Conservation (phyloP, 1,140 invertebrate species). For the Brachionus manjavacas region DNA sequence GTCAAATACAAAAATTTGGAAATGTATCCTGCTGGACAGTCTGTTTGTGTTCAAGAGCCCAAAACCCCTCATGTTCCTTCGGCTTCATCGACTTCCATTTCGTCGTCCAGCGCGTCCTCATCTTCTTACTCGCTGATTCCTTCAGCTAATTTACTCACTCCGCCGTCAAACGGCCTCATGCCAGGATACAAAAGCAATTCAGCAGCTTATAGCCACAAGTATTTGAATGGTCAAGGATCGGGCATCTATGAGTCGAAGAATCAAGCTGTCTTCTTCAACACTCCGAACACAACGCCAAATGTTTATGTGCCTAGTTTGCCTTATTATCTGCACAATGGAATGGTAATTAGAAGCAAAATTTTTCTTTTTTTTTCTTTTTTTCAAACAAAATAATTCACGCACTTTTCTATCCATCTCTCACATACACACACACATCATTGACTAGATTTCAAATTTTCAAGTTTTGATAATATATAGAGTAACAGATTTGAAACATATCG, state of each 20-base stretch:
- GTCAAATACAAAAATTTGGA: neutral
- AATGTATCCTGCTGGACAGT: neutral
- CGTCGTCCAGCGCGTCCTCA: neutral
- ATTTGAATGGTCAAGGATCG: neutral
- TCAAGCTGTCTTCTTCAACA: neutral
- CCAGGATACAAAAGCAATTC: neutral
- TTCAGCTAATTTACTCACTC: neutral
- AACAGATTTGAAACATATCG: conserved; percentile 7
- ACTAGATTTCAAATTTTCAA: neutral
- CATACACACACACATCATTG: neutral
- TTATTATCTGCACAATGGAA: neutral
- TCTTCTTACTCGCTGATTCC: neutral
- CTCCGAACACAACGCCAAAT: neutral
- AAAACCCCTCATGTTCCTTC: neutral
- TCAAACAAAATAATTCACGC: neutral
- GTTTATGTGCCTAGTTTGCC: neutral
- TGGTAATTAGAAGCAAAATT: neutral
- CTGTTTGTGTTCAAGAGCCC: neutral
- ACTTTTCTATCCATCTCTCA: neutral
- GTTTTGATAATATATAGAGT: neutral
- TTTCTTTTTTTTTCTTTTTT: neutral
- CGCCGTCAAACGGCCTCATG: neutral
- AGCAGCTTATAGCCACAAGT: neutral
- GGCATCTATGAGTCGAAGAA: neutral
- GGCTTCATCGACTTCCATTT: neutral